Conservation (phyloP, 2,113 vertebrate genomes). For the Cygnus buccinator region DNA sequence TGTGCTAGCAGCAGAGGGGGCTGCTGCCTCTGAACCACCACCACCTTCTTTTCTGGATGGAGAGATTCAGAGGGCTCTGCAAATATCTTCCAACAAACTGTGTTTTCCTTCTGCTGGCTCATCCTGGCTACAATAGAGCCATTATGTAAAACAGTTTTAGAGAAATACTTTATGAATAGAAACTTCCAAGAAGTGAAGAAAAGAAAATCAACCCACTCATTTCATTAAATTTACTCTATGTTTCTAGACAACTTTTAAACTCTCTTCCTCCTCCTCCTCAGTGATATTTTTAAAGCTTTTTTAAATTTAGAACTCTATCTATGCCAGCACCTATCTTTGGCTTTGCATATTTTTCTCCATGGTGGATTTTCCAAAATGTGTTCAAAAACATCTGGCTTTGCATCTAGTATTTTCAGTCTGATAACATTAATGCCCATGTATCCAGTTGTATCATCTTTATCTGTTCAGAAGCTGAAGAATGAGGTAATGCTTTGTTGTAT, state of each 20-base stretch:
- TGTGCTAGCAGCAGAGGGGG: neutral
- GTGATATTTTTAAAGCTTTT: neutral
- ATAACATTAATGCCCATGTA: neutral
- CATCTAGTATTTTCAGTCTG: neutral
- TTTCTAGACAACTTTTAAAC: neutral
- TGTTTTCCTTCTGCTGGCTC: neutral
- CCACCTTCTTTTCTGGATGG: neutral
- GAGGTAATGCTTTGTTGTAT: neutral
- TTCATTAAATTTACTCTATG: neutral
- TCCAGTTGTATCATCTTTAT: neutral
- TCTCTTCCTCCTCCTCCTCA: neutral
- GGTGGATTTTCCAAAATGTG: neutral
- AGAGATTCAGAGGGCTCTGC: neutral
- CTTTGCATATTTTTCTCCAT: neutral
- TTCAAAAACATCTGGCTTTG: neutral
- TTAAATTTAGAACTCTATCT: neutral
- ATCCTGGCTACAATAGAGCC: fast-evolving
- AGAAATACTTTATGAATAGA: neutral
- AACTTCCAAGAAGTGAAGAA: neutral
- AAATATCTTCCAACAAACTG: neutral
- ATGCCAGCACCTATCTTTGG: neutral
- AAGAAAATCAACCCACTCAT: neutral
- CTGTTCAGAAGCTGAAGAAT: neutral
- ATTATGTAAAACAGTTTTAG: neutral
- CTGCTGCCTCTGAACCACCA: neutral